Conservation (phyloP, 2,797 vertebrate species). For the Coilia nasus region DNA sequence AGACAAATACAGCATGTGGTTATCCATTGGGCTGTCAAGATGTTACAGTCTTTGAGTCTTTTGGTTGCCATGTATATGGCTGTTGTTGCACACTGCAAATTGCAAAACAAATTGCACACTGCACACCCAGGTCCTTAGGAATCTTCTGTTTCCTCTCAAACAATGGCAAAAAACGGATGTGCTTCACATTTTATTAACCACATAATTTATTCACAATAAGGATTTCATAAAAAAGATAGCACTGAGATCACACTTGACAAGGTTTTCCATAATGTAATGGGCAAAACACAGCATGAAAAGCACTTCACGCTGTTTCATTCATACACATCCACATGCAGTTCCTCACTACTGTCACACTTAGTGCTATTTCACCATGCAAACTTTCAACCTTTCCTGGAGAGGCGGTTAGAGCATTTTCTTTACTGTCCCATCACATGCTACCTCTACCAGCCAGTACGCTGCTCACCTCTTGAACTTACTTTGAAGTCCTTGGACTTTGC, state of each 20-base stretch:
- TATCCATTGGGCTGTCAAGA: neutral
- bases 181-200: too few species aligned
- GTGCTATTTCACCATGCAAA: conserved; percentile 21
- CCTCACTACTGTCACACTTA: neutral
- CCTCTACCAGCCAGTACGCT: too few species aligned
- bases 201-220: neutral
- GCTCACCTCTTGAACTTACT: too few species aligned
- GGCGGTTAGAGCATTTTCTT: too few species aligned
- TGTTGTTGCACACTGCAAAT: too few species aligned
- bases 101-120: too few species aligned
- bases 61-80: conserved; percentile 35
- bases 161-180: too few species aligned
- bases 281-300: neutral
- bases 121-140: neutral
- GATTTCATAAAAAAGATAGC: neutral
- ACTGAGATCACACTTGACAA: neutral
- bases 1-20: neutral
- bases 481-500: too few species aligned
- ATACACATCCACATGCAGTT: neutral
- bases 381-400: conserved; percentile 39
- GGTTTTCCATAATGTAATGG: neutral
- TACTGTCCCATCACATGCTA: too few species aligned
- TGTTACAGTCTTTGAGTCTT: conserved; percentile 4
- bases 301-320: neutral
- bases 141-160: neutral